These are phyloP conservation scores for Drosophila recens DNA, from an alignment of 2,888 invertebrate genomes.

Conservation along the genomic window DNA sequence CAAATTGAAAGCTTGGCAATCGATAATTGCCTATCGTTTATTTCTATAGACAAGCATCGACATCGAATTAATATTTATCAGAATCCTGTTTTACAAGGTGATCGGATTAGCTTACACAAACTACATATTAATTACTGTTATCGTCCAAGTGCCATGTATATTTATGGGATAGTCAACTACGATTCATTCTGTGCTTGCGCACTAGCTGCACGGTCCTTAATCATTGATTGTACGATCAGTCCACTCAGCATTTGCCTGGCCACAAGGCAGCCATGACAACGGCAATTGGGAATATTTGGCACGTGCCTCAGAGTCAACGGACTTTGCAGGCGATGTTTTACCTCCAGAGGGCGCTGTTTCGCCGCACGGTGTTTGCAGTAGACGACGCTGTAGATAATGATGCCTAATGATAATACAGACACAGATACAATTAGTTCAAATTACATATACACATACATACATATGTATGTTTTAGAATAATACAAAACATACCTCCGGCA, in stretches of 20 bases:
- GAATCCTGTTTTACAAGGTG: too few relatives aligned
- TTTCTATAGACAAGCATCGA: neutral
- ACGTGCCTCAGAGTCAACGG: slow-evolving; percentile 43
- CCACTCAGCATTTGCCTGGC: slow-evolving; percentile 60
- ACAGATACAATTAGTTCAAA: slow-evolving; percentile 9
- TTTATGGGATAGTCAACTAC: neutral
- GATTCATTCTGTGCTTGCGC: neutral
- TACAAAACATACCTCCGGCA: slow-evolving; percentile 43
- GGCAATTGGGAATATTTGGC: slow-evolving; percentile 50
- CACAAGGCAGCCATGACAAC: slow-evolving; percentile 51
- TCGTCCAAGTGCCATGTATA: neutral
- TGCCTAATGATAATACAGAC: slow-evolving; percentile 30
- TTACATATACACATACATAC: neutral
- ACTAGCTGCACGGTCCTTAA: slow-evolving; percentile 17
- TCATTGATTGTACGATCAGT: slow-evolving; percentile 44
- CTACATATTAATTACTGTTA: neutral
- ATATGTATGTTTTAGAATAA: neutral
- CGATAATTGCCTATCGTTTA: neutral
- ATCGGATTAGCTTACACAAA: neutral
- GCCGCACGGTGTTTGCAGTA: slow-evolving; percentile 31
- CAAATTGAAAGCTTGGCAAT: too few relatives aligned
- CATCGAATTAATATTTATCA: too few relatives aligned
- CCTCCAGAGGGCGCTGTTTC: neutral
- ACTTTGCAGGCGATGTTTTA: slow-evolving; percentile 44
- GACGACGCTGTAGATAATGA: slow-evolving; percentile 53